Evolutionary conservation across 2,797 vertebrate species (phyloP).

Genomic region (Pelobates cultripes): DNA sequence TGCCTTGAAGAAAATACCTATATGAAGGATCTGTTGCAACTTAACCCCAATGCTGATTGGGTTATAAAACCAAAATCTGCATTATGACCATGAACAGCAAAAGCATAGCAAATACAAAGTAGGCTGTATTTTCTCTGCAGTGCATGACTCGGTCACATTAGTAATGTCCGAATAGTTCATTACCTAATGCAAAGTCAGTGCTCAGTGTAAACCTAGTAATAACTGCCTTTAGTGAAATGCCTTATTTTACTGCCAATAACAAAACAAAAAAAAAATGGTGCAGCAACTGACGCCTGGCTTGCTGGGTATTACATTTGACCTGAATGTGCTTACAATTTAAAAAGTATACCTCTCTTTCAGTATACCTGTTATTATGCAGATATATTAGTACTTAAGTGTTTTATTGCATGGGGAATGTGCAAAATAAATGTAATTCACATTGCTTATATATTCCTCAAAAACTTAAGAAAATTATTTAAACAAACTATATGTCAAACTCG

Average conservation of each 20-base stretch:
- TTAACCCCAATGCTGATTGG: conserved; percentile 95
- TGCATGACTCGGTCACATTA: not conserved
- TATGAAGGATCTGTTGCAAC: conserved; percentile 90
- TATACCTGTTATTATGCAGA: not conserved
- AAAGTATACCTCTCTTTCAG: no score
- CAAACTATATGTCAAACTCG: no score
- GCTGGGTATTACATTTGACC: not conserved
- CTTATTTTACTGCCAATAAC: conserved; percentile 4
- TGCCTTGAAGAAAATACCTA: conserved; percentile 88
- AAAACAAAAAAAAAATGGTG: not conserved
- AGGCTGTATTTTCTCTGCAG: not conserved
- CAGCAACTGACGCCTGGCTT: no score
- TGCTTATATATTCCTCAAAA: no score
- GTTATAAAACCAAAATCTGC: conserved; percentile 84
- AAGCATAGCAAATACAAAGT: not conserved
- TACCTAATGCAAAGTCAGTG: not conserved
- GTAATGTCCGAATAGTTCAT: not conserved
- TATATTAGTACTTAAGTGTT: no score
- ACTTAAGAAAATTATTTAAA: no score
- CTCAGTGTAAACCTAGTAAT: not conserved
- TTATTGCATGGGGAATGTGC: no score
- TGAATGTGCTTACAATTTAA: not conserved
- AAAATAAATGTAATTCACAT: no score
- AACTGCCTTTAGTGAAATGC: not conserved
- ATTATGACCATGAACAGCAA: not conserved